Conservation (phyloP, 2,888 invertebrate species). For the Pterobdella sp. region DNA sequence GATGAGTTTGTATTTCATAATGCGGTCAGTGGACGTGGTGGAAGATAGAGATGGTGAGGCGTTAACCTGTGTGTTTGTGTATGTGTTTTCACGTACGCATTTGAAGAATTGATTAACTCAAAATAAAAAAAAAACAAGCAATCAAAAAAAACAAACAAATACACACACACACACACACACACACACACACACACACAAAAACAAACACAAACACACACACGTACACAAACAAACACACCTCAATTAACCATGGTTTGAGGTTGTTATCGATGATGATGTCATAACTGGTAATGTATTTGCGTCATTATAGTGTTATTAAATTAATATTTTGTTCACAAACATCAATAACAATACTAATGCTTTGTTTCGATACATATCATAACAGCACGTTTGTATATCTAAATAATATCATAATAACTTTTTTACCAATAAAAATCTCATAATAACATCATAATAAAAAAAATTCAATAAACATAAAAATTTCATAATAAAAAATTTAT, state of each 20-base stretch:
- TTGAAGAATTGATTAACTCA: background rate
- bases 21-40: constrained; percentile 85
- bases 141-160: no score
- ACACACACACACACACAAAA: no score
- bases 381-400: background rate
- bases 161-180: background rate
- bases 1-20: constrained; percentile 83
- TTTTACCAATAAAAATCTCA: background rate
- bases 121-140: no score
- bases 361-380: no score
- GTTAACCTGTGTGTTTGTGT: constrained; percentile 70
- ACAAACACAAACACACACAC: no score
- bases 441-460: background rate
- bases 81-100: background rate
- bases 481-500: background rate
- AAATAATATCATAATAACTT: background rate
- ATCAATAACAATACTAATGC: constrained; percentile 14
- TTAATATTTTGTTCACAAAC: constrained; percentile 2
- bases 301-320: background rate
- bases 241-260: constrained; percentile 85
- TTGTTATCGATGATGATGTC: constrained; percentile 91
- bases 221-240: constrained; percentile 54
- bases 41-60: constrained; percentile 88
- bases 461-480: background rate
- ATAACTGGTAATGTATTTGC: constrained; percentile 54